Evolutionary conservation across 2,797 vertebrate genomes (phyloP), one percentile per base, ranked within the genome.

Genomic region (Chloroceryle amazona): DNA sequence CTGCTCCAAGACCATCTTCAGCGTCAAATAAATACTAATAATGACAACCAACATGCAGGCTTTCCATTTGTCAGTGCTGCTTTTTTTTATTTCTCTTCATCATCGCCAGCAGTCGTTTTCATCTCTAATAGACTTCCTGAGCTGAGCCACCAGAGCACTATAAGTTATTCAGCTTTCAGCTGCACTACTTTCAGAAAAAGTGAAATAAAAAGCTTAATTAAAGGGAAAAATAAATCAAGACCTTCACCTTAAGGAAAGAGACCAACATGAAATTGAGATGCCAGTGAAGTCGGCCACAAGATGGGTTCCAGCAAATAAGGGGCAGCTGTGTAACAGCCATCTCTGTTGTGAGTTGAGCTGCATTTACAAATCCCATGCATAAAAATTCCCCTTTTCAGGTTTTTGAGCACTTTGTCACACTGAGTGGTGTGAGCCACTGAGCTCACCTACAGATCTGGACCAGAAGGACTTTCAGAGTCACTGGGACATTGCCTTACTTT

Each of bases 341-440:
- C 92, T 54, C 31, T 8, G 26, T 58, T 92, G 80, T 1, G 10
- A 42, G 42, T 6, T 25, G 81, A 88, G 76, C 63, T 44, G 20
- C 62, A 31, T 60, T 83, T 72, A 6, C 6, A 22, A 73, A 90
- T 72, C 60, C 41, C 91, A 67, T 75, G 60, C 93, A 96, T 78
- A 90, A 96, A 95, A 97, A 91, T 81, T 33, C 58, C 57, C 76
- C 90, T 58, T 82, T 91, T 91, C 84, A 68, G 86, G 75, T 93
- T 95, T 85, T 89, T 52, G 89, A 93, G 75, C 47, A 87, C 95
- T 95, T 94, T 86, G 91, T 92, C 96, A 96, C 86, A 67, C 79
- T 9, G 5, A 10, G 33, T 74, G 90, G 67, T 16, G 6, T 31
- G 31, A 96, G 74, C 76, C 39, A 6, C 83, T 4, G 13, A 94